Base-by-base conservation (phyloP, 1,140 invertebrate species). In the Pogonomyrmex barbatus region DNA sequence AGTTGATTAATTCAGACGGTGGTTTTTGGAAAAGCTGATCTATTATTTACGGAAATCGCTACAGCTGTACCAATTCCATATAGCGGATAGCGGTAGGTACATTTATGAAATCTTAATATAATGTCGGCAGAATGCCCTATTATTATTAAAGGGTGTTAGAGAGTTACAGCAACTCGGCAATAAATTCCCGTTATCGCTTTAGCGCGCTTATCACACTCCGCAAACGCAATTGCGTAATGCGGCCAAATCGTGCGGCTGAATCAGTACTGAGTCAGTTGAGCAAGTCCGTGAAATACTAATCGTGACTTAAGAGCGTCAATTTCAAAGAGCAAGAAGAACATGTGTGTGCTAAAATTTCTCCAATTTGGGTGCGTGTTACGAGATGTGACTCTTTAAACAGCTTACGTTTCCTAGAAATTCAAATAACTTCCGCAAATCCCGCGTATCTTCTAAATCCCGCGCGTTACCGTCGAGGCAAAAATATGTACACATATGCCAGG, bases 51-150 rank as follows among this genome's bases (percentile, higher is more conserved):
- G 14, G 42, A 8, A 52, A 39, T 63, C 17, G 33, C 10, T 78
- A 39, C n/a, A 14, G 30, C 33, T 42, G n/a, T 42, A 54, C 5
- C 12, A 6, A 5, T 5, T n/a, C 10, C 10, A 2, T 45, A 45
- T n/a, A n/a, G n/a, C n/a, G 36, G 33, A 54, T 36, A 50, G 30
- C 8, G 36, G 4, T 65, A 65, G 8, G 42, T 30, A 45, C 45
- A 45, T 39, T 62, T 65, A 45, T 42, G 9, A 68, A 79, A 79
- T 65, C 10, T 10, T 78, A 78, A 63, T 47, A 47, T 54, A 54
- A 62, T n/a, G 5, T 67, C 24, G 0, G 14, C 30, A 14, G 1
- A 30, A n/a, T 30, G 2, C 30, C 1, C 2, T 3, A 54, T 47
- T 58, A 67, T 52, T 67, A 71, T 82, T 60, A 45, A 71, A 60